These are phyloP conservation scores for Mesocricetus auratus DNA, from an alignment of 2,113 vertebrate genomes.

Conservation along the genomic window DNA sequence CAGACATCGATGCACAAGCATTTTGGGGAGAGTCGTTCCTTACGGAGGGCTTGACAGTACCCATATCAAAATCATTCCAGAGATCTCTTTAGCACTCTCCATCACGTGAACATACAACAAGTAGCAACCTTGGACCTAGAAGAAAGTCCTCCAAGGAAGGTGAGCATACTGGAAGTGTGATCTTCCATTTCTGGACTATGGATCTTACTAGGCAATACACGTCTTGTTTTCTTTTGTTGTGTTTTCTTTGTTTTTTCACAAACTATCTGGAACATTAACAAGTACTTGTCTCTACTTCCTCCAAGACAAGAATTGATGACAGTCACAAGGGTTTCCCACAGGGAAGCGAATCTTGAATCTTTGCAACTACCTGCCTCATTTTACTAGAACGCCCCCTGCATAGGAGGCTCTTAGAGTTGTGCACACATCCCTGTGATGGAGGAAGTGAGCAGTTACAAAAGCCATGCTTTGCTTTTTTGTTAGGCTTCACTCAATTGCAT, in stretches of 20 bases:
- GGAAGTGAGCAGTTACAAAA: background rate
- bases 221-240: no score
- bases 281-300: background rate
- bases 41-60: background rate
- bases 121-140: background rate
- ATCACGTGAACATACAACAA: fast-evolving
- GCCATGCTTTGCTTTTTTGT: background rate
- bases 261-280: background rate
- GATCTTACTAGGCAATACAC: background rate
- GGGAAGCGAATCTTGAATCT: background rate
- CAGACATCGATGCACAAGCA: background rate
- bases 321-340: background rate
- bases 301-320: background rate
- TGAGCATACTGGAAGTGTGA: background rate
- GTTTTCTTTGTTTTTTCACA: background rate
- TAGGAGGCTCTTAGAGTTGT: background rate
- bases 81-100: background rate
- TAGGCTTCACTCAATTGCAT: background rate
- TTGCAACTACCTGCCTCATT: background rate
- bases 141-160: background rate
- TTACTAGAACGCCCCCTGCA: background rate
- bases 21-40: background rate
- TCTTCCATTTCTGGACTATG: background rate
- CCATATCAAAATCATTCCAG: background rate
- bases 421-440: fast-evolving